Percentiles rank a stretch among this genome's conserved stretches.
These are phyloP conservation scores for Buphagus erythrorhynchus DNA, from an alignment of 2,797 vertebrate genomes.

Conservation along the genomic window DNA sequence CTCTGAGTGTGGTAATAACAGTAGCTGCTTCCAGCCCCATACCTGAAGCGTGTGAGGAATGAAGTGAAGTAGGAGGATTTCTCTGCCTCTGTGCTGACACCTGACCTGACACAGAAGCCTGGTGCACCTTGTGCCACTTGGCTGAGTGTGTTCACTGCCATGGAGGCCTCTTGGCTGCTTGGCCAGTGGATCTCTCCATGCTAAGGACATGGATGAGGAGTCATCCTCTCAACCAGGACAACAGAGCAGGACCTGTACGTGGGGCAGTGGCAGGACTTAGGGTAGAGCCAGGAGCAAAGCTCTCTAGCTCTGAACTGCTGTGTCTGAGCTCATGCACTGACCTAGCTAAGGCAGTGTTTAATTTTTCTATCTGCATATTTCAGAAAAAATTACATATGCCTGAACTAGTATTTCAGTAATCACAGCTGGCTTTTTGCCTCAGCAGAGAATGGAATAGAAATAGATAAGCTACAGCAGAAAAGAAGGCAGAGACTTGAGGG, in stretches of 20 bases:
- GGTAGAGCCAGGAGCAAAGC: neutral
- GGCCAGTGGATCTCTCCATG: neutral
- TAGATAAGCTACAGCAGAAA: neutral
- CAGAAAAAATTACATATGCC: neutral
- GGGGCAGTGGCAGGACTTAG: neutral
- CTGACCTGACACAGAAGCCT: neutral
- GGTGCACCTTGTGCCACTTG: neutral
- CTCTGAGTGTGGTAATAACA: neutral
- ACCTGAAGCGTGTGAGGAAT: neutral
- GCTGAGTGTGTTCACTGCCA: fast-evolving
- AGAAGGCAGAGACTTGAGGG: neutral
- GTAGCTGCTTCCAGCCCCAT: neutral
- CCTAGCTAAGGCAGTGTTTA: neutral
- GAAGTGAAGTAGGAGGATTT: neutral
- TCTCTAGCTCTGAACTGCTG: neutral
- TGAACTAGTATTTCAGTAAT: neutral
- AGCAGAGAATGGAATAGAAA: neutral
- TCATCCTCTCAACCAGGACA: neutral
- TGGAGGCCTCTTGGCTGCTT: neutral
- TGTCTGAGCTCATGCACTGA: neutral
- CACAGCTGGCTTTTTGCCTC: conserved; percentile 15
- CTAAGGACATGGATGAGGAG: neutral
- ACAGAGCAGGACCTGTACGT: neutral
- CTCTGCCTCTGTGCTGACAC: neutral
- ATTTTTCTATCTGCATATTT: neutral